phyloP scores from a whole-genome alignment of 2,113 vertebrate genomes.

The Tyrannus savana region DNA sequence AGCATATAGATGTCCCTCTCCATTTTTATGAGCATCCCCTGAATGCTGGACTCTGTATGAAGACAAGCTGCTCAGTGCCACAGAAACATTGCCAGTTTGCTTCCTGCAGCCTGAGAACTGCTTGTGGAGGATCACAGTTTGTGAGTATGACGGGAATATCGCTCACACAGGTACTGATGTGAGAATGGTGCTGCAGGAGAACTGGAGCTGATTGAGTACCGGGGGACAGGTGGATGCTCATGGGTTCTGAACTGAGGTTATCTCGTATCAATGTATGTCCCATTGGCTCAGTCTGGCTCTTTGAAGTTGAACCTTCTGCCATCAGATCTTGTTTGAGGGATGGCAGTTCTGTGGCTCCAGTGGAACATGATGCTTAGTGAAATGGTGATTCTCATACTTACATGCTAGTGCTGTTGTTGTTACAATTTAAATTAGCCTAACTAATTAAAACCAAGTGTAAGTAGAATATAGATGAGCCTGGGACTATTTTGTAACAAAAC shows the following conservation, averaged over 20 bases:
- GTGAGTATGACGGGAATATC: not conserved
- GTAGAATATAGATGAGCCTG: not conserved
- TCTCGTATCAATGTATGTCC: rapidly evolving
- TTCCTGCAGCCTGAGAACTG: not conserved
- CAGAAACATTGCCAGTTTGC: not conserved
- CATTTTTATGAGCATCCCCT: not conserved
- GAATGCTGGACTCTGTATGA: not conserved
- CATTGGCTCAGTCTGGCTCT: not conserved
- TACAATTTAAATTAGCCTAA: not conserved
- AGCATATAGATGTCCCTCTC: not conserved
- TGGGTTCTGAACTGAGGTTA: not conserved
- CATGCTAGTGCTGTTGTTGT: not conserved
- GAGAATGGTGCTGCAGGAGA: not conserved
- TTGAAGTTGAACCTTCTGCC: not conserved
- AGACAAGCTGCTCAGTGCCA: not conserved
- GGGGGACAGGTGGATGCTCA: not conserved
- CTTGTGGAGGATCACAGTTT: too few species aligned
- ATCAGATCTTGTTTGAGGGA: not conserved
- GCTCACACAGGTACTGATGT: not conserved
- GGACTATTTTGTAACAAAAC: not conserved
- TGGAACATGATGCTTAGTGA: not conserved
- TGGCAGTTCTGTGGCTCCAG: not conserved
- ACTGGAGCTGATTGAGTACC: not conserved
- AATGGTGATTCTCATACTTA: not conserved
- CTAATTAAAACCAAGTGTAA: not conserved